phyloP scores from a whole-genome alignment of 2,797 vertebrate species.

The Hyperoplus lanceolatus region DNA sequence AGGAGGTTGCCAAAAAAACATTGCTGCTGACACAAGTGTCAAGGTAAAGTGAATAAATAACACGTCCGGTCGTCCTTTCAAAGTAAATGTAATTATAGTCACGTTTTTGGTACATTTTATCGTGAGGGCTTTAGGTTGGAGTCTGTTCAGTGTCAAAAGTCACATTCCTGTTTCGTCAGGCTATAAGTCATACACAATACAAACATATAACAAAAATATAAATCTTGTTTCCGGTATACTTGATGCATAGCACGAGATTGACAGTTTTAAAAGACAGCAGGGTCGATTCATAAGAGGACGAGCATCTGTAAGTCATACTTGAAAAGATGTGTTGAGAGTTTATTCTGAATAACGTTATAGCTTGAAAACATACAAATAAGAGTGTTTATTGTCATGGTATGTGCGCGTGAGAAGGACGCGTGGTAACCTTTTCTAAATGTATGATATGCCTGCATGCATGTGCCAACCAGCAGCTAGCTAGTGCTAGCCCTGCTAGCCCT shows the following conservation, averaged over 20 bases:
- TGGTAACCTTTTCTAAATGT: not conserved
- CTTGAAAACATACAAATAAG: not conserved
- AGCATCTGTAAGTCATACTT: conserved; percentile 41
- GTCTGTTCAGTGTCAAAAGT: not conserved
- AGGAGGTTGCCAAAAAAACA: not conserved
- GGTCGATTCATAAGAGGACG: conserved; percentile 20
- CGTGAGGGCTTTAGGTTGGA: not conserved
- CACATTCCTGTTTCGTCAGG: not conserved
- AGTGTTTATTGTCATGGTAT: not conserved
- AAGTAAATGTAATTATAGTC: conserved; percentile 2
- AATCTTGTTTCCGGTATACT: conserved; percentile 32
- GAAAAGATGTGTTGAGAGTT: not conserved
- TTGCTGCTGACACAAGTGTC: not conserved
- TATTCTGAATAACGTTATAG: not conserved
- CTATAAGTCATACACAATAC: too few relatives aligned
- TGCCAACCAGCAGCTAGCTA: conserved; percentile 42
- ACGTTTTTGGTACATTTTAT: not conserved
- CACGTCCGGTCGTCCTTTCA: conserved; percentile 42
- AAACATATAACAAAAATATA: not conserved
- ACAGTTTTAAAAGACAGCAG: conserved; percentile 9
- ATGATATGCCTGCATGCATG: conserved; percentile 15
- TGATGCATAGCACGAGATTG: not conserved
- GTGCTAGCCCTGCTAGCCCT: conserved; percentile 47
- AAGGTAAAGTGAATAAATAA: not conserved
- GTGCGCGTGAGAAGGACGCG: not conserved